phyloP scores from a whole-genome alignment of 2,113 vertebrate genomes.

The Poicephalus gulielmi region DNA sequence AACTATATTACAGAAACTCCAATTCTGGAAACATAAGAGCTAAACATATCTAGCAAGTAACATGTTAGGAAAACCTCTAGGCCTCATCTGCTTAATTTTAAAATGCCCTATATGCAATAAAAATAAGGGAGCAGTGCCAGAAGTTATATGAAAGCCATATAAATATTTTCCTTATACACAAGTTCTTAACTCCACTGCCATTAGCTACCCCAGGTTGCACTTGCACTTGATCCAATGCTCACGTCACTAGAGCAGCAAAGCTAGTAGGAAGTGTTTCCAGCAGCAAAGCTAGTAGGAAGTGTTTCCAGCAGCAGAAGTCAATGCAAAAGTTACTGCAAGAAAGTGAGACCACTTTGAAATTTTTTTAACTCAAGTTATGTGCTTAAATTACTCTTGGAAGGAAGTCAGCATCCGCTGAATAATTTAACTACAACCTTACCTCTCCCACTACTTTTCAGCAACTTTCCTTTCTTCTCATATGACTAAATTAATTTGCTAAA shows the following conservation, averaged over 20 bases:
- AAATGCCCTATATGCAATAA: conserved; percentile 48
- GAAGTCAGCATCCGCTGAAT: conserved; percentile 69
- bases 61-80: conserved; percentile 45
- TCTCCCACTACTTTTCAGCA: conserved; percentile 70
- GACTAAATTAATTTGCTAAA: conserved; percentile 73
- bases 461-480: conserved; percentile 69
- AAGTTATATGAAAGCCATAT: conserved; percentile 58
- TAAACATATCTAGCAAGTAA: conserved; percentile 43
- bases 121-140: conserved; percentile 27
- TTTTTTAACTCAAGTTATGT: conserved; percentile 55
- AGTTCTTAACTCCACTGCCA: conserved; percentile 53
- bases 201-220: conserved; percentile 54
- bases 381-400: conserved; percentile 72
- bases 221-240: conserved; percentile 43
- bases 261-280: conserved; percentile 58
- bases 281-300: conserved; percentile 62
- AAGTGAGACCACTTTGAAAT: conserved; percentile 39
- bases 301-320: conserved; percentile 67
- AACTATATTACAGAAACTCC: conserved; percentile 54
- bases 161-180: conserved; percentile 35
- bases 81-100: conserved; percentile 44
- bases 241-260: conserved; percentile 62
- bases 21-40: conserved; percentile 44
- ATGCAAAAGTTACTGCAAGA: conserved; percentile 39
- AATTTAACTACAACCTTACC: conserved; percentile 73